Evolutionary conservation across 1,140 invertebrate genomes (phyloP), one percentile per base, ranked within the genome.

Genomic region (Thaumatotibia leucotreta): DNA sequence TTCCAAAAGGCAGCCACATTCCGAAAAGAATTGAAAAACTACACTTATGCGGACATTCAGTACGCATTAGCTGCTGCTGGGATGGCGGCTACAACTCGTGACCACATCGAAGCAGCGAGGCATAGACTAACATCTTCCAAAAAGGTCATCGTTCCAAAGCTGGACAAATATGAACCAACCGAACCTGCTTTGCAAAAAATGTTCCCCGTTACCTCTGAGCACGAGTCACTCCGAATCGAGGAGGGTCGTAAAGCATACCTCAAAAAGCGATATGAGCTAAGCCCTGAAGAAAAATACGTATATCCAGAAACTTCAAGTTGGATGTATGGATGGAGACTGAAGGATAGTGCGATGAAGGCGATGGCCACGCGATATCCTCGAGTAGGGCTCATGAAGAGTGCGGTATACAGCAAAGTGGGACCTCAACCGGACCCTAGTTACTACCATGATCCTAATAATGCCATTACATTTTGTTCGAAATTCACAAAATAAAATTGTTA

Each of bases 301-400:
- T 73, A 67, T 23, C 39, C 58, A 14, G 71, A 73, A 45, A 67
- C 62, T 50, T 23, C 22, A 9, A 67, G 50, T 50, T 69, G 67
- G 65, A 63, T 22, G 29, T 62, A 73, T 63, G 71, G 71, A 11
- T 73, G 67, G 71, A 52, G 69, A 49, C 45, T 73, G 14, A 63
- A 39, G 11, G 50, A 67, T 27, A 67, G 52, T 31, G 35, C 61
- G 17, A 24, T 70, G 22, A 70, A 67, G 32, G 32, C 63, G 31
- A 4, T 14, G 2, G 67, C 35, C 20, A 23, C 67, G 4, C 27
- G 17, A 10, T 23, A 65, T 52, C 67, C 65, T 8, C 45, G 52
- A 39, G 29, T 58, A 31, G 8, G 22, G 29, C 39, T 63, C n/a
- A 23, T 54, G 31, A 23, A 31, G n/a, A 8, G 22, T 0, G 29